Evolutionary conservation across 2,888 invertebrate genomes (phyloP).

Genomic region (Mycalesis mineus): DNA sequence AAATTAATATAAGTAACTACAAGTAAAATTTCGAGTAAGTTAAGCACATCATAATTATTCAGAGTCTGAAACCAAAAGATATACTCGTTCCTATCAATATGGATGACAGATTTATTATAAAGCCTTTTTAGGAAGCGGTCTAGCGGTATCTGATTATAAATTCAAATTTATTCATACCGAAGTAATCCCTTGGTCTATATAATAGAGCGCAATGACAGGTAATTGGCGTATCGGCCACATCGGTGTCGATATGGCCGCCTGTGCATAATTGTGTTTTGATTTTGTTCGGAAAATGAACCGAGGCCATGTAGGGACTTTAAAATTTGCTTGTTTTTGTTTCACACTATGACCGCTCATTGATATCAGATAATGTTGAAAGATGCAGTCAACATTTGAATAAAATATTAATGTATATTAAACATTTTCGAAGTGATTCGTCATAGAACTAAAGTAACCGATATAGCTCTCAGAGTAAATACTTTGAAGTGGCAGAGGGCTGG

Average conservation of each 20-base stretch:
- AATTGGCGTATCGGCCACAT: slow-evolving; percentile 27
- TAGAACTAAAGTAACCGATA: too few relatives aligned
- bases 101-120: slow-evolving; percentile 1
- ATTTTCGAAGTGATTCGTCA: too few relatives aligned
- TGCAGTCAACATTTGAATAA: not conserved
- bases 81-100: not conserved
- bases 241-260: slow-evolving; percentile 18
- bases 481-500: too few relatives aligned
- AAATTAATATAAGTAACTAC: not conserved
- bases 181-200: slow-evolving; percentile 15
- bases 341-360: not conserved
- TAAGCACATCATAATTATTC: not conserved
- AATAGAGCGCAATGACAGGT: slow-evolving; percentile 25
- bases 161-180: slow-evolving; percentile 6
- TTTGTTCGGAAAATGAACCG: slow-evolving; percentile 15
- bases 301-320: not conserved
- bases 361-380: not conserved
- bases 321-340: not conserved
- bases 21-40: not conserved
- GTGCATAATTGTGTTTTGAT: slow-evolving; percentile 25
- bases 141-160: not conserved
- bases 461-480: too few relatives aligned
- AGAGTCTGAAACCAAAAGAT: not conserved
- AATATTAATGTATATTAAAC: too few relatives aligned
- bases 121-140: slow-evolving; percentile 2